Evolutionary conservation across 2,888 invertebrate genomes (phyloP).

Genomic region (Tetrapedia diversipes): DNA sequence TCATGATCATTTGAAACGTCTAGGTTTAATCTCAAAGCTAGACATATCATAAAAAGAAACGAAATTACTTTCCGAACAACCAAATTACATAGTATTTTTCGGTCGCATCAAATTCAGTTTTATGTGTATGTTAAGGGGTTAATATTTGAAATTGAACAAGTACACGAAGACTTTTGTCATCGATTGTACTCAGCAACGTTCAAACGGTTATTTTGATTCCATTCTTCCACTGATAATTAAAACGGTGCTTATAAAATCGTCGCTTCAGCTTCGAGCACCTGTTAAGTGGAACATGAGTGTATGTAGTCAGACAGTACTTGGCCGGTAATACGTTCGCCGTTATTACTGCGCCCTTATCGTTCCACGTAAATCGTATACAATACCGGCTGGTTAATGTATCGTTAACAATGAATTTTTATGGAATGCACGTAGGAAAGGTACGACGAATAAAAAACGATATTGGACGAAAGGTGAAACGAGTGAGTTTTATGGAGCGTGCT

Average conservation of each 20-base stretch:
- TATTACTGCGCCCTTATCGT: neutral
- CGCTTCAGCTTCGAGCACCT: neutral
- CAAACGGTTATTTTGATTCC: slow-evolving; percentile 32
- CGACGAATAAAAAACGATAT: neutral
- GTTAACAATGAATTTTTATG: slow-evolving; percentile 4
- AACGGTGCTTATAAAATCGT: slow-evolving; percentile 21
- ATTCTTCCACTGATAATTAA: slow-evolving; percentile 38
- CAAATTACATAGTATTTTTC: no score
- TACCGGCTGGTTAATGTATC: neutral
- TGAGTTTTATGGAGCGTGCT: neutral
- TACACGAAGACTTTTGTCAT: no score
- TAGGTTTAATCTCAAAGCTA: no score
- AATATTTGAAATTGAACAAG: no score
- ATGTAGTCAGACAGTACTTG: slow-evolving; percentile 13
- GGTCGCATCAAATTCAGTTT: no score
- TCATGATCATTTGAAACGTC: no score
- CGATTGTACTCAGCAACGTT: neutral
- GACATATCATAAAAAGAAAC: no score
- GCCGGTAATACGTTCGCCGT: neutral
- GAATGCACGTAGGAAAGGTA: neutral
- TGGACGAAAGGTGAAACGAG: neutral
- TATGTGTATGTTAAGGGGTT: no score
- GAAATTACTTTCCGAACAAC: no score
- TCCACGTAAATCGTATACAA: neutral
- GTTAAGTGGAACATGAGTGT: slow-evolving; percentile 11